These are phyloP conservation scores for Aegotheles bennettii DNA, from an alignment of 2,113 vertebrate species.

Conservation along the genomic window DNA sequence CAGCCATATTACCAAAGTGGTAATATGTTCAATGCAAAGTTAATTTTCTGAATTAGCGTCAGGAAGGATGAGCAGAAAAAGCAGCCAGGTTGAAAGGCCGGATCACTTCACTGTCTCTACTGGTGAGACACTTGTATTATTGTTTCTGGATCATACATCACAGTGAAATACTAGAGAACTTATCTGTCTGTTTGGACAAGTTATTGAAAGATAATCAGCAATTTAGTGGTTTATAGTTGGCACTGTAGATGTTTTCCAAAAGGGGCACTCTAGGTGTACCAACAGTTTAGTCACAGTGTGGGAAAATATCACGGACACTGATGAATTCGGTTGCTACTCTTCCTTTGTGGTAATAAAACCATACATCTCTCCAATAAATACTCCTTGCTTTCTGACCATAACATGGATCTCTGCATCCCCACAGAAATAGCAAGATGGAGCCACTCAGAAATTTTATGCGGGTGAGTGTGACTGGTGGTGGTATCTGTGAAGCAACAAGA, in stretches of 20 bases:
- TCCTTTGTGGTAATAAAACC: background rate
- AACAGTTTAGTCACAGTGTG: background rate
- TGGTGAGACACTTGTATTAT: background rate
- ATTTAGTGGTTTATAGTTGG: background rate
- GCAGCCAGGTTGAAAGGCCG: background rate
- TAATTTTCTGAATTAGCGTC: background rate
- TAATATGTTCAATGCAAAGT: background rate
- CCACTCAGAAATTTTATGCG: background rate
- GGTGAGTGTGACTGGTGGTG: background rate
- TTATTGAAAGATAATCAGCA: background rate
- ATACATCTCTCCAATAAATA: background rate
- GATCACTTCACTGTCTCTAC: background rate
- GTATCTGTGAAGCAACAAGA: background rate
- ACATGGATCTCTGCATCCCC: background rate
- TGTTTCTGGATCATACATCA: background rate
- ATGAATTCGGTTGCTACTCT: background rate
- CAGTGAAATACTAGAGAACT: background rate
- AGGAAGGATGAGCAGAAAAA: background rate
- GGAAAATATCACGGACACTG: background rate
- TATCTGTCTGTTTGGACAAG: background rate
- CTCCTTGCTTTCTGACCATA: background rate
- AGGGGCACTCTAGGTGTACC: background rate
- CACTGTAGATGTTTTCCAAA: background rate
- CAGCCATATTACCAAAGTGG: background rate
- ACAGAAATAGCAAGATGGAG: background rate